Evolutionary conservation across 2,113 vertebrate genomes (phyloP).

Genomic region (Pelvicachromis taeniatus): DNA sequence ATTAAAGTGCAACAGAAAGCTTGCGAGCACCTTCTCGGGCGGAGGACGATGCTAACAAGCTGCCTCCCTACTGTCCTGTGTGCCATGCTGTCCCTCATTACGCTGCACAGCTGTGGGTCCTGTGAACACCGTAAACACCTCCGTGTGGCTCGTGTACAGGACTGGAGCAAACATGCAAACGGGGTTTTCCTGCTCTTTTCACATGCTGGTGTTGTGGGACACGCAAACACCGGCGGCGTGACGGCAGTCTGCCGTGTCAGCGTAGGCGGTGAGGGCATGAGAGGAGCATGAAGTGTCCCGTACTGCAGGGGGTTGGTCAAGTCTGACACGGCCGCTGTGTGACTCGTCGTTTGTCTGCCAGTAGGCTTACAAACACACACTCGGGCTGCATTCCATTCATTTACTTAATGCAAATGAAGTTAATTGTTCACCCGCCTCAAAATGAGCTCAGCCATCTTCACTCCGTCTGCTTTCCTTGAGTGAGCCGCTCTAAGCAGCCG

Average conservation of each 20-base stretch:
- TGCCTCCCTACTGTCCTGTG: slow-evolving; percentile 45
- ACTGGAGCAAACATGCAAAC: slow-evolving; percentile 11
- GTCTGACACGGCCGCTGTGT: background rate
- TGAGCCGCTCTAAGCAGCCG: background rate
- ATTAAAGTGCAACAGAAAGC: slow-evolving; percentile 63
- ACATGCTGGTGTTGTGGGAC: slow-evolving; percentile 7
- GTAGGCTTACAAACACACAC: background rate
- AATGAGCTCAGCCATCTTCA: background rate
- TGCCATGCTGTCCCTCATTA: slow-evolving; percentile 57
- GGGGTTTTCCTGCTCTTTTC: slow-evolving; percentile 12
- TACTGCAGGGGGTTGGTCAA: background rate
- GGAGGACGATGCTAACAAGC: slow-evolving; percentile 69
- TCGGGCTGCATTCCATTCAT: background rate
- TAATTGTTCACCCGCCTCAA: background rate
- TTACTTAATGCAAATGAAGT: too few relatives aligned
- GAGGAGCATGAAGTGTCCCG: too few relatives aligned
- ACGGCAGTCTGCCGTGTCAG: background rate
- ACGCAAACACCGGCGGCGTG: background rate
- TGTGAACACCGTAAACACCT: background rate
- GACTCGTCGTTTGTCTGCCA: background rate
- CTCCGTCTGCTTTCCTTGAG: background rate
- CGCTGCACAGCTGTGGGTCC: slow-evolving; percentile 30
- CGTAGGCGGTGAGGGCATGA: too few relatives aligned
- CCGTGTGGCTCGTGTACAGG: background rate
- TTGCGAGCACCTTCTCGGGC: slow-evolving; percentile 41